Evolutionary conservation across 2,113 vertebrate species (phyloP), one percentile per base, ranked within the genome.

Genomic region (Prolemur simus): DNA sequence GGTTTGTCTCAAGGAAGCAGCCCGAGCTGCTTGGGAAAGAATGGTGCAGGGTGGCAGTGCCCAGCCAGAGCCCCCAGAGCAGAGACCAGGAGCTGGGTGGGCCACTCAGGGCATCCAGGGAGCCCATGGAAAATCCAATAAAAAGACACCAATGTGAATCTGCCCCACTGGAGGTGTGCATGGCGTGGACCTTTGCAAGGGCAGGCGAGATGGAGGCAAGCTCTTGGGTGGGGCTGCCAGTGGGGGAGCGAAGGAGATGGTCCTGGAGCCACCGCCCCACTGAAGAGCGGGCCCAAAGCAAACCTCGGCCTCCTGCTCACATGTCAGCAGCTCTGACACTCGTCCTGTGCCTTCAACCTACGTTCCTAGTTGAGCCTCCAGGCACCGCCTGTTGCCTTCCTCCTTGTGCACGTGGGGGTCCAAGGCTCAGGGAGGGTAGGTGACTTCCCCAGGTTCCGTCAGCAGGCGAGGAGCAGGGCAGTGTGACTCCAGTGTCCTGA

Each of bases 51-150:
- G 71, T 42, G 60, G 83, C n/a, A 37, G 56, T 6, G 13, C 56
- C 84, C 25, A 5, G 25, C 54, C 17, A 4, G 27, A 20, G 18
- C 1, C 47, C n/a, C 49, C 58, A 12, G 27, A 68, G 37, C 17
- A 13, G 47, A 66, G 66, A 39, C 45, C 74, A 58, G 18, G 78
- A 20, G 27, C 0, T 0, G 15, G 34, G 3, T 11, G 18, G 52
- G 18, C 52, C 47, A n/a, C n/a, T 60, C 14, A 29, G 12, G 21
- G 63, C 42, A 34, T 18, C 66, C 49, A 34, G 49, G 82, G 18
- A 47, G 32, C 56, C 63, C n/a, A 8, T 1, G 1, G 74, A 63
- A 88, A 83, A 58, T 37, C 83, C 69, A 97, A 97, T 98, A 96
- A 97, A 97, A 80, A 89, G 73, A 83, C 64, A 49, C 27, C 49